These are phyloP conservation scores for Amblyopsis hoosieri DNA, from an alignment of 2,797 vertebrate genomes.

Conservation along the genomic window DNA sequence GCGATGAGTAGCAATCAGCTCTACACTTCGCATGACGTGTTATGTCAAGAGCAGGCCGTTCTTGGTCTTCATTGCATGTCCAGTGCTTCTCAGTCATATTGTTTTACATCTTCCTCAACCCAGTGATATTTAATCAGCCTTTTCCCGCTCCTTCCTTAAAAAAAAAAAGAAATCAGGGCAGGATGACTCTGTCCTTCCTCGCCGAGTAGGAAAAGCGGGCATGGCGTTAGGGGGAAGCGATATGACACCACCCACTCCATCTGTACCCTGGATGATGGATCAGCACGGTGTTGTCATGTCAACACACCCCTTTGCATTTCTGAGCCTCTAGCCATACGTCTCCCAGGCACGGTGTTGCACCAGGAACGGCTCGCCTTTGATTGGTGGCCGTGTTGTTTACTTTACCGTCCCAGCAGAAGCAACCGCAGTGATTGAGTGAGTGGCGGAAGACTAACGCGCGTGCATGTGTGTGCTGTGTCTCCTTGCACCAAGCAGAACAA, in stretches of 20 bases:
- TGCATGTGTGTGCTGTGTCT: slow-evolving; percentile 24
- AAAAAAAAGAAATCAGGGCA: slow-evolving; percentile 44
- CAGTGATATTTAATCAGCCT: slow-evolving; percentile 67
- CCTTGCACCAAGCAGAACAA: neutral
- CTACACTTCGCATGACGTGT: too few species aligned
- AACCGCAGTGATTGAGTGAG: slow-evolving; percentile 71
- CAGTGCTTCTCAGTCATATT: slow-evolving; percentile 27
- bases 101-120: neutral
- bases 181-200: slow-evolving; percentile 13
- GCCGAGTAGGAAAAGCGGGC: neutral
- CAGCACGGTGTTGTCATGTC: slow-evolving; percentile 67
- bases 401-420: slow-evolving; percentile 64
- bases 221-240: too few species aligned
- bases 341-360: slow-evolving; percentile 47
- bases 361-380: slow-evolving; percentile 62
- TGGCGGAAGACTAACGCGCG: slow-evolving; percentile 67
- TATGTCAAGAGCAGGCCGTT: neutral
- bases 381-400: slow-evolving; percentile 74
- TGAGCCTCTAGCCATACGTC: slow-evolving; percentile 64
- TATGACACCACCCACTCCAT: slow-evolving; percentile 30
- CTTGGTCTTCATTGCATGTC: neutral
- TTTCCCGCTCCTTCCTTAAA: slow-evolving; percentile 66
- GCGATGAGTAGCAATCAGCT: too few species aligned
- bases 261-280: slow-evolving; percentile 71
- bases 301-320: slow-evolving; percentile 75